Conservation (phyloP, 92 coral and sea anemone genomes). For the Parazoanthus atlanticus region DNA sequence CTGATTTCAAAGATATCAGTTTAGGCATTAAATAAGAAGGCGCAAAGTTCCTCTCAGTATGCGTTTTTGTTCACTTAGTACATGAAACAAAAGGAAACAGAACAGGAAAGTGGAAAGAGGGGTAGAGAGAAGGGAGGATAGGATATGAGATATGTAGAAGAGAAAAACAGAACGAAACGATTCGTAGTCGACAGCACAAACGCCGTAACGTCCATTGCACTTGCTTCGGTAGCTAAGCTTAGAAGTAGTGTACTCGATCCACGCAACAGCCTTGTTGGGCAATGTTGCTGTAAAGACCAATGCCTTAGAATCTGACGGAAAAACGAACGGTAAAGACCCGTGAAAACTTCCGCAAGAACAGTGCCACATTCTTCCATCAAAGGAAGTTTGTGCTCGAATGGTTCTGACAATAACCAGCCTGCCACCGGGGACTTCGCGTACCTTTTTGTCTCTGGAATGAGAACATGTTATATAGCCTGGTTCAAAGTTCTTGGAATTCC, state of each 20-base stretch:
- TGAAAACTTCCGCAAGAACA: not conserved
- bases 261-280: not conserved
- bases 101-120: not conserved
- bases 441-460: constrained; percentile 41
- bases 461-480: constrained; percentile 51
- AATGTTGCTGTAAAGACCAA: not conserved
- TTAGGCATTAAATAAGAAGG: too few relatives aligned
- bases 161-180: not conserved
- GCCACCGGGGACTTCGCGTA: constrained; percentile 33
- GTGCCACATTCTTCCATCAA: not conserved
- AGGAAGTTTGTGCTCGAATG: not conserved
- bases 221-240: not conserved
- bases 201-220: not conserved
- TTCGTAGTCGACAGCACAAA: not conserved
- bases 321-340: not conserved
- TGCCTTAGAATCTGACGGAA: not conserved
- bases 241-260: not conserved
- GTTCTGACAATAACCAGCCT: not conserved
- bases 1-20: not conserved
- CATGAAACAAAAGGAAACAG: not conserved
- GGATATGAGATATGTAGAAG: not conserved
- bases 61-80: not conserved
- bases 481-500: constrained; percentile 51
- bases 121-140: too few relatives aligned
- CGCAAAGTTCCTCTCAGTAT: not conserved